phyloP scores from a whole-genome alignment of 1,140 invertebrate genomes.

The Tenebrio molitor region DNA sequence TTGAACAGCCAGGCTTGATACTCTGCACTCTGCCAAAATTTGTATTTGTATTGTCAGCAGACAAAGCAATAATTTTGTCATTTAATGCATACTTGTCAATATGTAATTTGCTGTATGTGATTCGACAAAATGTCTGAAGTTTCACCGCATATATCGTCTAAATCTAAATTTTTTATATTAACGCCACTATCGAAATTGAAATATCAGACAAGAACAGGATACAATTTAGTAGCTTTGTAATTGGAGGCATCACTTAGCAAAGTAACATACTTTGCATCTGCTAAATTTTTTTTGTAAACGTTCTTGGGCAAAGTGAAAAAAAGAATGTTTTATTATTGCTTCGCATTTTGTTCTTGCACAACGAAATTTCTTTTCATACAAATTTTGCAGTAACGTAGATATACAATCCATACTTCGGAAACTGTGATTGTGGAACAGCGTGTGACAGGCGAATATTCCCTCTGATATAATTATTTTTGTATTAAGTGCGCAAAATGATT shows the following conservation, averaged over 20 bases:
- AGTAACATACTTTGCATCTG: neutral
- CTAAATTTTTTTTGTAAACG: neutral
- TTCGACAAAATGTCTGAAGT: conserved; percentile 48
- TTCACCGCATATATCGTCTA: conserved; percentile 43
- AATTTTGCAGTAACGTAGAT: neutral
- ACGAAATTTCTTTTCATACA: conserved; percentile 29
- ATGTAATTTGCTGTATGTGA: conserved; percentile 35
- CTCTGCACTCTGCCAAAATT: too few species aligned
- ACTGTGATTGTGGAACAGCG: neutral
- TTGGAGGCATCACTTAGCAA: conserved; percentile 14
- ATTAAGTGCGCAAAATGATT: too few species aligned
- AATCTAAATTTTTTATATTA: conserved; percentile 48
- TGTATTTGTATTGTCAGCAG: neutral
- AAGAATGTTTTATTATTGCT: conserved; percentile 25
- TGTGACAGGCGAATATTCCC: neutral
- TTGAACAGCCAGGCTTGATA: too few species aligned
- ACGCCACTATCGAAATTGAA: conserved; percentile 44
- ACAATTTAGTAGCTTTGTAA: conserved; percentile 42
- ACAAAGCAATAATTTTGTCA: conserved; percentile 30
- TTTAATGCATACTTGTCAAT: conserved; percentile 32
- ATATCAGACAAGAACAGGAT: conserved; percentile 44
- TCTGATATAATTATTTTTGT: too few species aligned
- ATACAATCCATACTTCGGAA: neutral
- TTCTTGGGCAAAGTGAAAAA: neutral
- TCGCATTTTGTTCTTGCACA: conserved; percentile 43